A percentile compares a stretch with the other conserved stretches of the same genome.
These are phyloP conservation scores for Protomyctophum bolini DNA, from an alignment of 2,113 vertebrate species.

Conservation along the genomic window DNA sequence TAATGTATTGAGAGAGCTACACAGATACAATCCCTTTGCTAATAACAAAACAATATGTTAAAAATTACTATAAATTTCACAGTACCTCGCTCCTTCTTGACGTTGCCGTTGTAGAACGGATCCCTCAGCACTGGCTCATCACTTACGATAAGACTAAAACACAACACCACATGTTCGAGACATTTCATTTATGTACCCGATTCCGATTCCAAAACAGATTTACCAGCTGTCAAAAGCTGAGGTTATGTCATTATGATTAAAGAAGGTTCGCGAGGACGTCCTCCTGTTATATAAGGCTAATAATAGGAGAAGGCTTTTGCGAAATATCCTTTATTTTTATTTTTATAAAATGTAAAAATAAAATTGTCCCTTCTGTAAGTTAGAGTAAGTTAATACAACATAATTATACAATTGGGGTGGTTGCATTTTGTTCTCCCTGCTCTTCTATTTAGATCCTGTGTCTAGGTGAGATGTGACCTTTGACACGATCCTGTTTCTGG, in stretches of 20 bases:
- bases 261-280: neutral
- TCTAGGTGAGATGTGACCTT: too few relatives aligned
- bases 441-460: too few relatives aligned
- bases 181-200: neutral
- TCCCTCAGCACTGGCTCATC: conserved; percentile 80
- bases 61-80: neutral
- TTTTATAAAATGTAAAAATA: too few relatives aligned
- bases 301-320: too few relatives aligned
- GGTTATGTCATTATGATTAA: neutral
- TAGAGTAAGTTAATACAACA: too few relatives aligned
- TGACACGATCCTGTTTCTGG: too few relatives aligned
- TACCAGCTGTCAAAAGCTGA: conserved; percentile 2
- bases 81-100: conserved; percentile 83
- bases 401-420: too few relatives aligned
- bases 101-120: conserved; percentile 79
- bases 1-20: too few relatives aligned
- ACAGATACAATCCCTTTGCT: neutral
- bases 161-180: conserved; percentile 40
- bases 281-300: neutral
- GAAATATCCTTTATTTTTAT: too few relatives aligned
- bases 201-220: conserved; percentile 3
- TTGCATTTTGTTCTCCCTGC: too few relatives aligned
- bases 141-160: conserved; percentile 81
- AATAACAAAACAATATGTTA: neutral
- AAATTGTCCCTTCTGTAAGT: too few relatives aligned